A percentile compares a stretch with the other conserved stretches of the same genome.
phyloP scores from a whole-genome alignment of 2,113 vertebrate species.

The Bubo bubo region DNA sequence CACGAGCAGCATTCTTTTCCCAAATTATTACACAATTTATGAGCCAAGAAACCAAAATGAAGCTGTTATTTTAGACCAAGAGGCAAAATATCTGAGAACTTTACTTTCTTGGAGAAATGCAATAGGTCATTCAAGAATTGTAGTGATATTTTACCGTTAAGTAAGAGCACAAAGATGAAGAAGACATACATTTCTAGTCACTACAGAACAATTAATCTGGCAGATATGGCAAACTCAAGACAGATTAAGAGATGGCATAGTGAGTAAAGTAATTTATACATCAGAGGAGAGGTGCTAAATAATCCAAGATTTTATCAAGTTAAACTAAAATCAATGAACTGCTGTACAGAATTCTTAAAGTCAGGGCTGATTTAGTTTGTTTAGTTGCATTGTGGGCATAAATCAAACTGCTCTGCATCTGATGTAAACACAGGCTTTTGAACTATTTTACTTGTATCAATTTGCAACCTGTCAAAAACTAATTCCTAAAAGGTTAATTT shows the following conservation, averaged over 20 bases:
- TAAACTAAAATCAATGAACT: background rate
- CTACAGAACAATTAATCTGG: background rate
- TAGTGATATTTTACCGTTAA: background rate
- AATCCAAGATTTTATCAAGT: background rate
- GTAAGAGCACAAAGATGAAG: background rate
- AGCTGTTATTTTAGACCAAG: background rate
- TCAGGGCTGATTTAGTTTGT: background rate
- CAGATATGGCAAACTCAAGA: background rate
- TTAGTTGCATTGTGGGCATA: background rate
- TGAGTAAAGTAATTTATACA: background rate
- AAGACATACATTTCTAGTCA: background rate
- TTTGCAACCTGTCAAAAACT: background rate
- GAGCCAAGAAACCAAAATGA: constrained; percentile 1
- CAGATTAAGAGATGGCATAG: background rate
- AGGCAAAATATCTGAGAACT: background rate
- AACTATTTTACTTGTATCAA: background rate
- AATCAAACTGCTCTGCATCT: background rate
- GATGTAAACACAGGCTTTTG: background rate
- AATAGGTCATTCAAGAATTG: background rate
- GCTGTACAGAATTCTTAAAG: background rate
- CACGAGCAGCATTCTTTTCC: background rate
- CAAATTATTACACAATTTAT: background rate
- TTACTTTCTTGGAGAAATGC: background rate
- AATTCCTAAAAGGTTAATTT: background rate
- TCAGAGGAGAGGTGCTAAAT: background rate